Percentiles rank a stretch among this genome's conserved stretches.
Evolutionary conservation across 2,797 vertebrate species (phyloP).

Genomic region (Dryobates pubescens): DNA sequence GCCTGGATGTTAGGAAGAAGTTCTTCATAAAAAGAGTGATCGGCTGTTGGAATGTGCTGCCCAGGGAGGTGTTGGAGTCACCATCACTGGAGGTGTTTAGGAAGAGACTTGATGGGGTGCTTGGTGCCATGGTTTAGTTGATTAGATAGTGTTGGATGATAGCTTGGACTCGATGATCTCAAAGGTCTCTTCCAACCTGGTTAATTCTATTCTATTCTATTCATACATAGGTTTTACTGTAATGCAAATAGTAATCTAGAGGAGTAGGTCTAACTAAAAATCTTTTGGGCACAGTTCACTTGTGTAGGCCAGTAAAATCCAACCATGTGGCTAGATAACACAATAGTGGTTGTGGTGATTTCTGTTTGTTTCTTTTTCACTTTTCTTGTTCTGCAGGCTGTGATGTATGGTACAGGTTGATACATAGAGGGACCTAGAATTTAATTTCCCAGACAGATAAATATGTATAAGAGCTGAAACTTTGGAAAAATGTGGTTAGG

Average conservation of each 20-base stretch:
- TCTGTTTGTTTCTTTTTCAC: not conserved
- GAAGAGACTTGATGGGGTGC: too few species aligned
- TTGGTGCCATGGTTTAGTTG: too few species aligned
- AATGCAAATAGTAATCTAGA: not conserved
- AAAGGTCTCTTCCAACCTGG: too few species aligned
- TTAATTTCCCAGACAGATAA: not conserved
- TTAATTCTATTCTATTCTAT: too few species aligned
- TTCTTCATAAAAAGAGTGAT: too few species aligned
- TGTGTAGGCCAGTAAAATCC: not conserved
- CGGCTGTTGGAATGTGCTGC: too few species aligned
- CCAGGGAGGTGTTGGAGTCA: too few species aligned
- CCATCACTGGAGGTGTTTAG: too few species aligned
- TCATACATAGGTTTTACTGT: not conserved
- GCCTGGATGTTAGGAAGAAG: too few species aligned
- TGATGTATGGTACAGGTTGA: not conserved
- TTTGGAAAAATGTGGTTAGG: not conserved
- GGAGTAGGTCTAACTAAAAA: not conserved
- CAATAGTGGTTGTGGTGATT: not conserved
- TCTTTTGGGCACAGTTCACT: not conserved
- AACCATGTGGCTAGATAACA: not conserved
- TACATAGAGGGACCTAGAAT: not conserved
- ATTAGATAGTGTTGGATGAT: too few species aligned
- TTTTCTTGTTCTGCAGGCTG: not conserved
- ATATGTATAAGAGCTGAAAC: not conserved
- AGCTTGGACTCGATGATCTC: too few species aligned